These are phyloP conservation scores for Tetramorium bicarinatum DNA, from an alignment of 2,888 invertebrate genomes.

Conservation along the genomic window DNA sequence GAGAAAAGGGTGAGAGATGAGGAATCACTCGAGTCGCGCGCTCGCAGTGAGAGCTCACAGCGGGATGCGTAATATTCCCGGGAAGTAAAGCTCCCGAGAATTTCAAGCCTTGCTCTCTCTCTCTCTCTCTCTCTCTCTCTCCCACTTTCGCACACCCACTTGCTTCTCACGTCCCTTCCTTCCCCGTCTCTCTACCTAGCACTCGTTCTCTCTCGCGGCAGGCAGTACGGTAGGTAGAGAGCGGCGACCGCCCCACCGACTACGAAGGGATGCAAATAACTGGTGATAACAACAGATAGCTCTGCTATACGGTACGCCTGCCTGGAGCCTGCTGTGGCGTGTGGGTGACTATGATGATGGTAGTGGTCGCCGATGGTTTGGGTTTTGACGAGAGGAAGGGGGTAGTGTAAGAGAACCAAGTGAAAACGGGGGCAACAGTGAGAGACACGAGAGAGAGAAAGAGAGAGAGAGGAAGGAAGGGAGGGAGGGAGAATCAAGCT, in stretches of 20 bases:
- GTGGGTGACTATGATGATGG: slow-evolving; percentile 70
- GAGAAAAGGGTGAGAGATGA: slow-evolving; percentile 73
- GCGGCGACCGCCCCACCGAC: slow-evolving; percentile 71
- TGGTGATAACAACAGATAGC: slow-evolving; percentile 86
- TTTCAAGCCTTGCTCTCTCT: slow-evolving; percentile 71
- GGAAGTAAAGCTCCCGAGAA: slow-evolving; percentile 83
- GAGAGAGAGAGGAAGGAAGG: slow-evolving; percentile 30
- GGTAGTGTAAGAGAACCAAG: slow-evolving; percentile 55
- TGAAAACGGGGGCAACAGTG: slow-evolving; percentile 53
- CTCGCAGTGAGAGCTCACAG: slow-evolving; percentile 70
- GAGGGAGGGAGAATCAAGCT: slow-evolving; percentile 50
- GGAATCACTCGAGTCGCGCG: slow-evolving; percentile 76
- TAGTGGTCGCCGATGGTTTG: slow-evolving; percentile 69
- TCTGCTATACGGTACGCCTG: slow-evolving; percentile 74
- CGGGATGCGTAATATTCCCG: slow-evolving; percentile 82
- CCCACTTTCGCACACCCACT: slow-evolving; percentile 37
- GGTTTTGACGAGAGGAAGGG: slow-evolving; percentile 58
- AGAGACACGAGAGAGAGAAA: slow-evolving; percentile 19
- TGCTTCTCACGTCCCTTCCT: slow-evolving; percentile 34
- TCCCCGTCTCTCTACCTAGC: slow-evolving; percentile 50
- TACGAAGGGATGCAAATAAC: slow-evolving; percentile 85
- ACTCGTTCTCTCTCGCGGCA: slow-evolving; percentile 62
- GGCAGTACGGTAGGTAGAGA: slow-evolving; percentile 57
- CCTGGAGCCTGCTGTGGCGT: slow-evolving; percentile 60
- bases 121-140: slow-evolving; percentile 31